Conservation (phyloP, 1,140 invertebrate genomes). For the Camponotus floridanus region DNA sequence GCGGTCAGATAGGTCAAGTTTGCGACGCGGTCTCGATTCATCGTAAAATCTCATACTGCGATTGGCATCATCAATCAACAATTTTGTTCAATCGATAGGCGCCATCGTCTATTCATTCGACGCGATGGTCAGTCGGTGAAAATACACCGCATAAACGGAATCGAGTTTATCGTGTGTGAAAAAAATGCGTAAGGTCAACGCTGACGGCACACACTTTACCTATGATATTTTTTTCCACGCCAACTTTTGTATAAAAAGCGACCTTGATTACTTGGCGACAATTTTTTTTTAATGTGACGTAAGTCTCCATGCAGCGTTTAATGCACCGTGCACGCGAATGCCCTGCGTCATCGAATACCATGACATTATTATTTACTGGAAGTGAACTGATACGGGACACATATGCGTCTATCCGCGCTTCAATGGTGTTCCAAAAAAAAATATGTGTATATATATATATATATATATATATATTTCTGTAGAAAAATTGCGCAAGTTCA, state of each 20-base stretch:
- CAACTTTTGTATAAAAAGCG: conserved; percentile 53
- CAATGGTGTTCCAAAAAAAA: neutral
- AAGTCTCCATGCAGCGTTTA: conserved; percentile 46
- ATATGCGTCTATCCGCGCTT: neutral
- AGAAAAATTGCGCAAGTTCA: neutral
- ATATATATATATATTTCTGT: conserved; percentile 17
- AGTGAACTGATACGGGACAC: neutral
- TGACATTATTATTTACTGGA: conserved; percentile 55
- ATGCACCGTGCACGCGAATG: conserved; percentile 42
- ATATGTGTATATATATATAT: too few species aligned
- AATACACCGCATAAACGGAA: conserved; percentile 53
- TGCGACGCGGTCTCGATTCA: neutral
- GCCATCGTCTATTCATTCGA: neutral
- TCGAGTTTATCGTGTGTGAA: conserved; percentile 37
- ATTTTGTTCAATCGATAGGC: conserved; percentile 18
- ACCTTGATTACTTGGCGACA: conserved; percentile 39
- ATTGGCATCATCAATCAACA: neutral
- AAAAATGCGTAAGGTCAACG: conserved; percentile 49
- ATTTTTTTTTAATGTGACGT: conserved; percentile 62
- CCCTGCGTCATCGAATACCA: conserved; percentile 52
- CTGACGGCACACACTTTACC: conserved; percentile 59
- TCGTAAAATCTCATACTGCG: neutral
- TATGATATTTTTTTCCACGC: conserved; percentile 55
- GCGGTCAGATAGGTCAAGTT: conserved; percentile 78
- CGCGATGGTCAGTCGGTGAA: conserved; percentile 14